Evolutionary conservation across 2,113 vertebrate species (phyloP).

Genomic region (Lepus europaeus): DNA sequence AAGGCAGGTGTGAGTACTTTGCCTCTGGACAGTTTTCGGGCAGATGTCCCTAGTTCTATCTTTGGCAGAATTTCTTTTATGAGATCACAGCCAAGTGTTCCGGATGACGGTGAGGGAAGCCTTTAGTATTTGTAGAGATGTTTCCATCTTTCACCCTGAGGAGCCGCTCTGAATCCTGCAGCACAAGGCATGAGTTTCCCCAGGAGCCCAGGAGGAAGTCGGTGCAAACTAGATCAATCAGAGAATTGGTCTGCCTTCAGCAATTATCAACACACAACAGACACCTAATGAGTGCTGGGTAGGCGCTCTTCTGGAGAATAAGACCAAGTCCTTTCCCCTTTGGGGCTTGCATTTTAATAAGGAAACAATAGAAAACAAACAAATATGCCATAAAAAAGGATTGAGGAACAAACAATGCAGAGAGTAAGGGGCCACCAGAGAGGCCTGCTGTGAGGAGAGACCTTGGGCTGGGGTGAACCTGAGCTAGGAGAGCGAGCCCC

Average conservation of each 20-base stretch:
- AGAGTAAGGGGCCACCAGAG: not conserved
- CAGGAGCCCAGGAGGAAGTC: not conserved
- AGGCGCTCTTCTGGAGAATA: not conserved
- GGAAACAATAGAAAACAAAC: not conserved
- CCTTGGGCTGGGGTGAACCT: not conserved
- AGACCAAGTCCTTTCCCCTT: not conserved
- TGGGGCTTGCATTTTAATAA: not conserved
- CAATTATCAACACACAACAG: not conserved
- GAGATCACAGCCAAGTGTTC: not conserved
- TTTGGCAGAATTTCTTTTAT: slow-evolving; percentile 3
- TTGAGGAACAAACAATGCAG: not conserved
- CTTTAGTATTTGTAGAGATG: not conserved
- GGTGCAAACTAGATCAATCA: not conserved
- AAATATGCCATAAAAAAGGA: not conserved
- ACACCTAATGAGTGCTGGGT: not conserved
- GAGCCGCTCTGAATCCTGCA: not conserved
- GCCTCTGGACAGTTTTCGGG: not conserved
- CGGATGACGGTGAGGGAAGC: not conserved
- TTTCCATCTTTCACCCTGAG: not conserved
- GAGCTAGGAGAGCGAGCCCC: not conserved
- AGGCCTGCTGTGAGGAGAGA: not conserved
- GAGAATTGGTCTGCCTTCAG: not conserved
- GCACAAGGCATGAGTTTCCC: not conserved
- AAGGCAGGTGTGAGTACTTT: not conserved
- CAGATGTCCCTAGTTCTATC: not conserved